phyloP scores from a whole-genome alignment of 2,888 invertebrate genomes.

The Lasiommata megera region DNA sequence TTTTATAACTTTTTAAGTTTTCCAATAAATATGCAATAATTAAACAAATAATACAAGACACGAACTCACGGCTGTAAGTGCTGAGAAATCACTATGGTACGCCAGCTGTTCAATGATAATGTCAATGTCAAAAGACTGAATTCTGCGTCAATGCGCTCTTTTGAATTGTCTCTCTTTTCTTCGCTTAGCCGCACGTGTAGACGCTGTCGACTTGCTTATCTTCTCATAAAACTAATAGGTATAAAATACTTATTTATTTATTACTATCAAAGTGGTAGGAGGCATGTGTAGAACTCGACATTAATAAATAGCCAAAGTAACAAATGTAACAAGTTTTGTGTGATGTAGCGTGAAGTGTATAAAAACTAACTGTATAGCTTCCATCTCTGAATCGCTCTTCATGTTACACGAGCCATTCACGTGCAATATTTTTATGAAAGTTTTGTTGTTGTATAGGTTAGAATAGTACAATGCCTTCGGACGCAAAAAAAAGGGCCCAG shows the following conservation, averaged over 20 bases:
- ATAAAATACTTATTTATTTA: conserved; percentile 45
- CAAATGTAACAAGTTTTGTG: background rate
- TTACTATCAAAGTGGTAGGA: conserved; percentile 29
- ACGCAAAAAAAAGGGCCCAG: conserved; percentile 98
- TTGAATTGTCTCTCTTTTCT: conserved; percentile 55
- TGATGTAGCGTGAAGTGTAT: conserved; percentile 10
- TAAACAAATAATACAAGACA: no score
- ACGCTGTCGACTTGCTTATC: conserved; percentile 66
- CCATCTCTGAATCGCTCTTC: conserved; percentile 18
- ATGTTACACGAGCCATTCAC: conserved; percentile 32
- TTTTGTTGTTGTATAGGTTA: conserved; percentile 34
- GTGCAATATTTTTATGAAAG: conserved; percentile 28
- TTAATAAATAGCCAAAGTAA: background rate
- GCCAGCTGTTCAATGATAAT: no score
- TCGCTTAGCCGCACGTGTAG: conserved; percentile 72
- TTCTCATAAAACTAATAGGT: conserved; percentile 48
- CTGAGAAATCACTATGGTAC: no score
- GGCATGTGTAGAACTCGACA: background rate
- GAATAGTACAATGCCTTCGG: conserved; percentile 93
- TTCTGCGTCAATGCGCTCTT: no score
- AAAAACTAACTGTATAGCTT: conserved; percentile 16
- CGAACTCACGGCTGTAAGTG: no score
- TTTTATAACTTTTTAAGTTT: no score
- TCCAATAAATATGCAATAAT: no score
- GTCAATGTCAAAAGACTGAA: no score